These are phyloP conservation scores for Copidosoma aretas DNA, from an alignment of 2,888 invertebrate genomes.

Conservation along the genomic window DNA sequence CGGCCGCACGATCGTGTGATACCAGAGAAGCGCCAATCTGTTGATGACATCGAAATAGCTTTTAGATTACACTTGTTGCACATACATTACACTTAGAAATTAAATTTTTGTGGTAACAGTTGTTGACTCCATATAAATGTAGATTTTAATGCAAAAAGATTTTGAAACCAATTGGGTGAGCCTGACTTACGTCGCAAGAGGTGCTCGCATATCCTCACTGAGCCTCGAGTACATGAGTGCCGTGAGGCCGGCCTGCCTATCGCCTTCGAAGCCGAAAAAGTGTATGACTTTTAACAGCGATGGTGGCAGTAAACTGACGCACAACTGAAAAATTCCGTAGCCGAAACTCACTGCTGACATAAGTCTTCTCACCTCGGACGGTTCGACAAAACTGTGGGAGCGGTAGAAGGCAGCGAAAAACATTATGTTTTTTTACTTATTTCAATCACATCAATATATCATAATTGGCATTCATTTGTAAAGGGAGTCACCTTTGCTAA, in stretches of 20 bases:
- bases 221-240: conserved; percentile 69
- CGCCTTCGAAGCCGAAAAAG: conserved; percentile 73
- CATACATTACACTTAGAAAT: too few relatives aligned
- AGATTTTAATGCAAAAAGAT: too few relatives aligned
- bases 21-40: conserved; percentile 66
- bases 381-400: conserved; percentile 60
- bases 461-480: too few relatives aligned
- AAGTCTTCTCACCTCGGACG: conserved; percentile 67
- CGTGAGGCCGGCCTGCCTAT: conserved; percentile 67
- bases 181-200: conserved; percentile 69
- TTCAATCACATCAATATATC: too few relatives aligned
- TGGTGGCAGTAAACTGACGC: conserved; percentile 72
- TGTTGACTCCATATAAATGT: too few relatives aligned
- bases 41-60: conserved; percentile 8
- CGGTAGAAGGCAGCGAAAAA: too few relatives aligned
- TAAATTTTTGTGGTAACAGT: too few relatives aligned
- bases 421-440: too few relatives aligned
- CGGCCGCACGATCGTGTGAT: conserved; percentile 73
- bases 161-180: not conserved
- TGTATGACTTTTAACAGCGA: conserved; percentile 69
- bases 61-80: not conserved
- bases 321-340: conserved; percentile 73
- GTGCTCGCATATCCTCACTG: conserved; percentile 73
- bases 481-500: too few relatives aligned
- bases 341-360: conserved; percentile 76